Evolutionary conservation across 2,888 invertebrate genomes (phyloP).

Genomic region (Ethmia dodecea): DNA sequence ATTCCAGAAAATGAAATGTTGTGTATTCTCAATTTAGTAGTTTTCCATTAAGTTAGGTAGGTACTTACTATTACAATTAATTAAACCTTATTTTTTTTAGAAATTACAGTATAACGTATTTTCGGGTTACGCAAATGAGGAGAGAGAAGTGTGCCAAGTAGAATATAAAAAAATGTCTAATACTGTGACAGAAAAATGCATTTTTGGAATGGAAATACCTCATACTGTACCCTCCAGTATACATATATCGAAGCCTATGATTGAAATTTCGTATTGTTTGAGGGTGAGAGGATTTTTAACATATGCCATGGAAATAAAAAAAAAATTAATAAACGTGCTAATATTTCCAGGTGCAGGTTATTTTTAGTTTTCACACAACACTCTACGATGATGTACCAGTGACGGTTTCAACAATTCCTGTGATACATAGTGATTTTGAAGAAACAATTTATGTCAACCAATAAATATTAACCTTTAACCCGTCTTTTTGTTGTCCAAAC

Average conservation of each 20-base stretch:
- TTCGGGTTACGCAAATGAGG: slow-evolving; percentile 46
- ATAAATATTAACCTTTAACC: too few relatives aligned
- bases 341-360: slow-evolving; percentile 37
- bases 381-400: slow-evolving; percentile 42
- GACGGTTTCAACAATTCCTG: slow-evolving; percentile 41
- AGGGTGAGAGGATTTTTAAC: slow-evolving; percentile 32
- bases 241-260: slow-evolving; percentile 40
- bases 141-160: slow-evolving; percentile 40
- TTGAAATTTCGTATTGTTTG: slow-evolving; percentile 51
- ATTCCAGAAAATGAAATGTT: too few relatives aligned
- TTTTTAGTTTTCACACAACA: slow-evolving; percentile 41
- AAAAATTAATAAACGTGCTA: slow-evolving; percentile 1
- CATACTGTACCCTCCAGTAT: slow-evolving; percentile 47
- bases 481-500: too few relatives aligned
- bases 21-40: background rate
- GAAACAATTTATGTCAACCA: background rate
- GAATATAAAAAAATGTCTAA: slow-evolving; percentile 36
- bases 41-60: background rate
- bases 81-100: slow-evolving; percentile 34
- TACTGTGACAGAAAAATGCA: slow-evolving; percentile 35
- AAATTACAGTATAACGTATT: slow-evolving; percentile 45
- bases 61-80: background rate
- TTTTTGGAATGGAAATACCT: slow-evolving; percentile 52
- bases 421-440: slow-evolving; percentile 36
- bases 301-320: background rate